Percentiles rank a stretch among this genome's conserved stretches.
These are phyloP conservation scores for Engystomops pustulosus DNA, from an alignment of 2,113 vertebrate species.

Conservation along the genomic window DNA sequence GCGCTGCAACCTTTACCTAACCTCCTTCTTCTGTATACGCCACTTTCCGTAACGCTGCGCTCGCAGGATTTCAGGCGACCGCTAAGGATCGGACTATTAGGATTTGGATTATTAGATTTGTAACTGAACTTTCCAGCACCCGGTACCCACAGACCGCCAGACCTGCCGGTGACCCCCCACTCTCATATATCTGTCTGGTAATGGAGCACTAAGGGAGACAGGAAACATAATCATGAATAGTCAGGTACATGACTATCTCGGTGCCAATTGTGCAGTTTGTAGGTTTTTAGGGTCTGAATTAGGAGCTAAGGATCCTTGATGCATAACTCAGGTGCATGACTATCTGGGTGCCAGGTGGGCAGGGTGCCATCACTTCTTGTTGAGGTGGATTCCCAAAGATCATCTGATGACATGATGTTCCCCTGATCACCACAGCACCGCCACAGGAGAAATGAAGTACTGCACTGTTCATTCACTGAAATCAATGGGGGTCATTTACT, in stretches of 20 bases:
- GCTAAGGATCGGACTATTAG: too few relatives aligned
- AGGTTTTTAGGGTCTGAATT: too few relatives aligned
- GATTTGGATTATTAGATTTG: neutral
- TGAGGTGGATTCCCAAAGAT: too few relatives aligned
- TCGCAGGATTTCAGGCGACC: neutral
- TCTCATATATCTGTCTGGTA: neutral
- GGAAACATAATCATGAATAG: too few relatives aligned
- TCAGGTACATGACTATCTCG: too few relatives aligned
- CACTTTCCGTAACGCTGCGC: neutral
- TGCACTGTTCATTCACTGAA: neutral
- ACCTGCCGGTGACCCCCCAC: neutral
- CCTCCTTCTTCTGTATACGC: neutral
- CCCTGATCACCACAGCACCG: neutral
- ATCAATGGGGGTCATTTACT: too few relatives aligned
- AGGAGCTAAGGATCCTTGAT: too few relatives aligned
- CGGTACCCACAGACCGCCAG: neutral
- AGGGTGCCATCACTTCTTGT: too few relatives aligned
- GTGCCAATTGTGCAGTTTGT: too few relatives aligned
- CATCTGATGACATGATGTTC: neutral
- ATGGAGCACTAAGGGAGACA: too few relatives aligned
- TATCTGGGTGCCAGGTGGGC: too few relatives aligned
- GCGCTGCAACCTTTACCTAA: constrained; percentile 22
- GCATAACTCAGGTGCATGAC: too few relatives aligned
- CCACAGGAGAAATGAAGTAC: neutral
- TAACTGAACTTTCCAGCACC: neutral